Percentiles rank a stretch among this genome's conserved stretches.
These are phyloP conservation scores for Cyprichromis sp. DNA, from an alignment of 2,113 vertebrate species.

Conservation along the genomic window DNA sequence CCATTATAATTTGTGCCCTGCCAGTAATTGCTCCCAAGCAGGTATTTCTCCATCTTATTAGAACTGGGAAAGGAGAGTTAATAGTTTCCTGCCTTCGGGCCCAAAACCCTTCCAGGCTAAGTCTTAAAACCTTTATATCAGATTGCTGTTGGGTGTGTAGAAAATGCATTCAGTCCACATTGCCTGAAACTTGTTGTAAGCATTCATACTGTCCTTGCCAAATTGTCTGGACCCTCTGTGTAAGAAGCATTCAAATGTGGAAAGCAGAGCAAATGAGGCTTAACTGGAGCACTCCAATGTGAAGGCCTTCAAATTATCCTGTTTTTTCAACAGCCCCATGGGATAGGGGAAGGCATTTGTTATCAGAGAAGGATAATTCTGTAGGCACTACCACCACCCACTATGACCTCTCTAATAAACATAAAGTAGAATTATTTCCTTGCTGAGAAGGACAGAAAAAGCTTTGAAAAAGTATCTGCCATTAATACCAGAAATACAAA, in stretches of 20 bases:
- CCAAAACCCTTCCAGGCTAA: background rate
- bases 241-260: constrained; percentile 36
- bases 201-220: background rate
- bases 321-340: background rate
- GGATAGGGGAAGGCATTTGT: background rate
- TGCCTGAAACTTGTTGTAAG: constrained; percentile 11
- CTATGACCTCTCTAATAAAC: background rate
- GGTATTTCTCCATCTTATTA: constrained; percentile 22
- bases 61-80: background rate
- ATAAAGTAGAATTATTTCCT: background rate
- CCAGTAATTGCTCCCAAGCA: constrained; percentile 20
- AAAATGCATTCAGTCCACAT: background rate
- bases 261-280: constrained; percentile 37
- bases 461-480: background rate
- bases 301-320: background rate
- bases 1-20: constrained; percentile 5
- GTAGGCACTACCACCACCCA: background rate
- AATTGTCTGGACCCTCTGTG: constrained; percentile 29
- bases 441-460: background rate
- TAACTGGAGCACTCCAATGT: constrained; percentile 12
- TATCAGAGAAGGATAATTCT: background rate
- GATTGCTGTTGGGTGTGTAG: background rate
- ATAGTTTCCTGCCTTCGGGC: constrained; percentile 2
- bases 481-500: background rate
- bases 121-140: constrained; percentile 13